Base-by-base conservation (phyloP, 1,140 invertebrate genomes). In the Listronotus oregonensis region DNA sequence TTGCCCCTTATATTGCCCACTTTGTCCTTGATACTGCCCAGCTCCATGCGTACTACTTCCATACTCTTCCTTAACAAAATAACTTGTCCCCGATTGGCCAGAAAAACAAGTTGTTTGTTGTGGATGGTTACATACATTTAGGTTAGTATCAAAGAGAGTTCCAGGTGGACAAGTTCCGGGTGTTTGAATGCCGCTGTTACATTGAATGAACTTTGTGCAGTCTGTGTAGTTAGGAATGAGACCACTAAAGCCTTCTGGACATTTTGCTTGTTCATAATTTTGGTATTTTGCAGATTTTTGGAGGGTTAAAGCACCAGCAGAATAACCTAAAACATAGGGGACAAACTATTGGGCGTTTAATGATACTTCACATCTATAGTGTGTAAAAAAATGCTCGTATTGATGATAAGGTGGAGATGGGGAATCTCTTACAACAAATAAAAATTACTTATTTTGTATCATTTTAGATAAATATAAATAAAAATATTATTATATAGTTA, bases 141-240 rank as follows among this genome's bases (percentile, higher is more conserved):
- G 73, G 7, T 76, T 64, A 0, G 83, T 80, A 76, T 87, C 86
- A 61, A 87, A 91, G 0, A 86, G 80, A 6, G 87, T 89, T 15
- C 86, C 87, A 2, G 85, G 84, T 11, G 85, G 83, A 76, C 89
- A 91, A 11, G 81, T 75, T 79, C 86, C 85, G 3, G 85, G 74
- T 54, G 80, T 81, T 1, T 84, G 79, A 14, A 73, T 73, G 0
- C 87, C 88, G 66, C 84, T 80, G 8, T 79, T 78, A 72, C 89
- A 91, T 57, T 86, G 86, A 1, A 91, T 74, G 69, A 86, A 91
- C 69, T 88, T 86, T 9, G 78, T 78, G 68, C 89, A 91, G 34
- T 87, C 84, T 0, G 77, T 74, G 0, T 86, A 85, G 80, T 89
- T 85, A 0, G 86, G 83, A 14, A 85, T 79, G 11, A 87, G 52